Conservation (phyloP, 2,113 vertebrate genomes). For the Machaerirhynchus nigripectus region DNA sequence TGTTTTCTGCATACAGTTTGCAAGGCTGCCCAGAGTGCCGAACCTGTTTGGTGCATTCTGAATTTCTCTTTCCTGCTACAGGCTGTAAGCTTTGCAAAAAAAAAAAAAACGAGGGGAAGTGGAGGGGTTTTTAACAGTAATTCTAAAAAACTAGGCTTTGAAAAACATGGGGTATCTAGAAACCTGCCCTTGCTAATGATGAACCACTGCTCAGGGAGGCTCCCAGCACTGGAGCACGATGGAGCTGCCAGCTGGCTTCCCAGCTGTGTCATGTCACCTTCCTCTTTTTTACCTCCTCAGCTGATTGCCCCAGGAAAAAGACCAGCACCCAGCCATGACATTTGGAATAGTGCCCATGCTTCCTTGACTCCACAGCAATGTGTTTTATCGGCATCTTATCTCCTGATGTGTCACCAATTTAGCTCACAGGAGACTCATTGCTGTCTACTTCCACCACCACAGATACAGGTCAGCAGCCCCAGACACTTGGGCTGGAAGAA, state of each 20-base stretch:
- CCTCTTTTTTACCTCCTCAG: not conserved
- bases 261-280: not conserved
- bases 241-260: not conserved
- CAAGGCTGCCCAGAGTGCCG: not conserved
- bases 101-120: not conserved
- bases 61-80: not conserved
- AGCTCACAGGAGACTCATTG: not conserved
- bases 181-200: not conserved
- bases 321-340: not conserved
- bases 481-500: not conserved
- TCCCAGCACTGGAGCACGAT: fast-evolving
- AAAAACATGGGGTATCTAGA: not conserved
- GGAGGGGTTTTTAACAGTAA: not conserved
- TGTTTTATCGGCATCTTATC: not conserved
- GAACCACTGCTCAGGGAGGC: not conserved
- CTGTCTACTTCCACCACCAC: not conserved
- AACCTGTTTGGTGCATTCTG: not conserved
- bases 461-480: not conserved
- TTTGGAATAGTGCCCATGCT: not conserved
- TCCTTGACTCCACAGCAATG: fast-evolving
- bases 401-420: not conserved
- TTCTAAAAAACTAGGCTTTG: not conserved
- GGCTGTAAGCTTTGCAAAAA: not conserved
- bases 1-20: not conserved
- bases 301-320: not conserved